Percentiles rank a stretch among this genome's conserved stretches.
phyloP scores from a whole-genome alignment of 1,140 invertebrate genomes.

The Drosophila quadrilineata region DNA sequence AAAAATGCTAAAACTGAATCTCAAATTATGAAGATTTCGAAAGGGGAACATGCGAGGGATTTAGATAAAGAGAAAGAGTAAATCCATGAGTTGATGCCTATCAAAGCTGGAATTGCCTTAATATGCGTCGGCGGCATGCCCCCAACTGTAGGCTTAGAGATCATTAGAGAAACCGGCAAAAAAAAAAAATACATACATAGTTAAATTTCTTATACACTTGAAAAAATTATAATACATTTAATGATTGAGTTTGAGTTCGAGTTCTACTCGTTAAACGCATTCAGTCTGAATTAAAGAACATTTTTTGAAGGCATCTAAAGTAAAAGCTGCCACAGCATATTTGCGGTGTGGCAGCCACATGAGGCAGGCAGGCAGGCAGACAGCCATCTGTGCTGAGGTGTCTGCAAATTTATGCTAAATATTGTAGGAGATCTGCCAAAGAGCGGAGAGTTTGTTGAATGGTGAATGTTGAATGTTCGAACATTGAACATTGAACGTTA shows the following conservation, averaged over 20 bases:
- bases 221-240: too few relatives aligned
- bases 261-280: too few relatives aligned
- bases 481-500: slow-evolving; percentile 44
- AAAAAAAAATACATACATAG: too few relatives aligned
- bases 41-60: background rate
- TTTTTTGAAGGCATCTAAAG: too few relatives aligned
- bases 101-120: slow-evolving; percentile 58
- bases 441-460: slow-evolving; percentile 42
- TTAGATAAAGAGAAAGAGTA: background rate
- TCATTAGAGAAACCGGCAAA: too few relatives aligned
- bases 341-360: slow-evolving; percentile 15
- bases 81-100: slow-evolving; percentile 40
- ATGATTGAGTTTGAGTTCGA: too few relatives aligned
- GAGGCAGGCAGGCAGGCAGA: too few relatives aligned
- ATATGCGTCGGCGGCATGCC: slow-evolving; percentile 69
- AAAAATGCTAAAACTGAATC: background rate
- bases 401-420: slow-evolving; percentile 67
- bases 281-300: too few relatives aligned
- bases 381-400: slow-evolving; percentile 24
- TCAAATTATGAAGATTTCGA: background rate
- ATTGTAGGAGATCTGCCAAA: slow-evolving; percentile 61
- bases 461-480: slow-evolving; percentile 34
- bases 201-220: too few relatives aligned
- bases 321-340: background rate
- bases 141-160: slow-evolving; percentile 69